Evolutionary conservation across 1,140 invertebrate species (phyloP), one percentile per base, ranked within the genome.

Genomic region (Araneus ventricosus): DNA sequence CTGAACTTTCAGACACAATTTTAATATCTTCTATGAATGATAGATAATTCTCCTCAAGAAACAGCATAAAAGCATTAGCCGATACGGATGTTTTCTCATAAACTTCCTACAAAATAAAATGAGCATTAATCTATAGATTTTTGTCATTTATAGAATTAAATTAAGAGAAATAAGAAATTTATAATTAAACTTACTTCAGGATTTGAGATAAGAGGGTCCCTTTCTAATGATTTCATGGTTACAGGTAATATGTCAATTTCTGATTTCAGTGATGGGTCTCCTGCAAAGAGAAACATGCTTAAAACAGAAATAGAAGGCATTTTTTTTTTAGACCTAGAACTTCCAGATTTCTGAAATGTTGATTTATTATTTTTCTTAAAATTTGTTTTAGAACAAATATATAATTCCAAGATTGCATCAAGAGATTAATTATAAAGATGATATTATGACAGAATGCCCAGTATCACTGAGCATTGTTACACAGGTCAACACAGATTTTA

Each of bases 51-150:
- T 88, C 87, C 17, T 88, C 63, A 4, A 88, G 45, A 75, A 88
- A 88, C 17, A 88, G 27, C 22, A n/a, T 70, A 75, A 88, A 88
- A 70, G 30, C 67, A 52, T 75, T 39, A 4, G 61, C 61, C 3
- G 87, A 88, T 37, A 88, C 75, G n/a, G 87, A 88, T 39, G 87
- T 88, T 57, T 88, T 75, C 22, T 75, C 63, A 88, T 70, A 88
- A 8, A 88, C 87, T 1, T 88, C 87, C 87, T 88, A 41, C 14
- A 75, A 88, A 88, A 87, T 37, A 87, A 27, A 27, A 52, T n/a
- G 41, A 45, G 7, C 14, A 14, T 10, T 0, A n/a, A 63, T n/a
- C 4, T 27, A 20, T n/a, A 63, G n/a, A n/a, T 63, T 63, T n/a
- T 8, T 63, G 4, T 61, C 59, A 61, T 0, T 61, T 52, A 61